Evolutionary conservation across 2,888 invertebrate species (phyloP).

Genomic region (Oxystoma pomonae): DNA sequence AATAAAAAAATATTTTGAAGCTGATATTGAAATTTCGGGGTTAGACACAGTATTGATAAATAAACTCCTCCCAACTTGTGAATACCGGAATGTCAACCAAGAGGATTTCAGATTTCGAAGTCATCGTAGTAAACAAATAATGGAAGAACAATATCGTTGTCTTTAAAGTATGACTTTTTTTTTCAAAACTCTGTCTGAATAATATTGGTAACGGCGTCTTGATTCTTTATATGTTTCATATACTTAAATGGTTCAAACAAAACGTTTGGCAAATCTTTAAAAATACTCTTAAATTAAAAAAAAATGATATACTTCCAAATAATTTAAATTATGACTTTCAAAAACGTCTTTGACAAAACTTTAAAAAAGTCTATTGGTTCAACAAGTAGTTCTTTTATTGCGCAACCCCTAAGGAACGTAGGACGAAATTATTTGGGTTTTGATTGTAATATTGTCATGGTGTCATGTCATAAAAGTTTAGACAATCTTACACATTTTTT

Average conservation of each 20-base stretch:
- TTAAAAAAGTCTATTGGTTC: constrained; percentile 17
- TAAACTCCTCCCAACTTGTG: constrained; percentile 22
- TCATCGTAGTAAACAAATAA: constrained; percentile 19
- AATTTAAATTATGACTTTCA: constrained; percentile 6
- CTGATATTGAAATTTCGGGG: constrained; percentile 14
- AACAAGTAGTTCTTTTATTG: constrained; percentile 11
- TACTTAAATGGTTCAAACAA: constrained; percentile 13
- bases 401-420: no score
- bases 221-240: constrained; percentile 11
- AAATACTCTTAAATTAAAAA: constrained; percentile 14
- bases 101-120: constrained; percentile 18
- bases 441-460: no score
- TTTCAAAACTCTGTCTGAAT: constrained; percentile 18
- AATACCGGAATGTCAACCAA: constrained; percentile 22
- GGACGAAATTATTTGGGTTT: no score
- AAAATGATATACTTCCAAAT: background rate
- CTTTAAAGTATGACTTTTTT: constrained; percentile 10
- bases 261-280: constrained; percentile 15
- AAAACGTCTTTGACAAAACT: constrained; percentile 9
- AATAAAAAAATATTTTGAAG: constrained; percentile 21
- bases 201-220: constrained; percentile 13
- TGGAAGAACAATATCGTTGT: constrained; percentile 13
- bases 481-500: no score
- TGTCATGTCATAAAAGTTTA: no score
- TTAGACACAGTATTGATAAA: constrained; percentile 14